Evolutionary conservation across 2,797 vertebrate species (phyloP).

Genomic region (Lithobates sylvaticus): DNA sequence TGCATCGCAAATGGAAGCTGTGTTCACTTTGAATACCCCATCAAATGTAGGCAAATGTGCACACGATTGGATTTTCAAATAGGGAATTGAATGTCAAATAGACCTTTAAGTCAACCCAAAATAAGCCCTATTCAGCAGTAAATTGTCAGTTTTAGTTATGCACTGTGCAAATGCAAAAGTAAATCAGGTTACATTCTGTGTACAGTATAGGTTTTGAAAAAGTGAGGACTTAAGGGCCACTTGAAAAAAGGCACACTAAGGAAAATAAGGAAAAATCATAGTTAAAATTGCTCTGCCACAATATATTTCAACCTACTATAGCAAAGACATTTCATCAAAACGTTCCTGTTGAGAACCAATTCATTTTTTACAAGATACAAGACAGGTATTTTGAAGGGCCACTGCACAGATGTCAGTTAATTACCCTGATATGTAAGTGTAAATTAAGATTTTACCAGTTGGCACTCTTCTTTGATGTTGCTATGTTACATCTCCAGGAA

Average conservation of each 20-base stretch:
- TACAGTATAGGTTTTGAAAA: no score
- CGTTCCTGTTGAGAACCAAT: conserved; percentile 29
- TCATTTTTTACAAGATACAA: conserved; percentile 11
- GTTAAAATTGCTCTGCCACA: not conserved
- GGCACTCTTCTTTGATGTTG: conserved; percentile 28
- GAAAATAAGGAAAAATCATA: not conserved
- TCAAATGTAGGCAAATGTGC: no score
- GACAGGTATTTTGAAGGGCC: conserved; percentile 32
- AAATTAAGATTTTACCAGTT: conserved; percentile 29
- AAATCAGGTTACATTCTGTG: no score
- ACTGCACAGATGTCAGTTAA: conserved; percentile 40
- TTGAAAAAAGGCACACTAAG: not conserved
- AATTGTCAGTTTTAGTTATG: no score
- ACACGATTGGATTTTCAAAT: no score
- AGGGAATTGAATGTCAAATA: no score
- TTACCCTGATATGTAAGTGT: conserved; percentile 37
- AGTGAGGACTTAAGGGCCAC: not conserved
- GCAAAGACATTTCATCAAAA: not conserved
- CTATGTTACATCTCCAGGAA: conserved; percentile 17
- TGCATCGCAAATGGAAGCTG: no score
- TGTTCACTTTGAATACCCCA: no score
- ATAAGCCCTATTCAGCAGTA: not conserved
- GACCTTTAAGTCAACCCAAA: no score
- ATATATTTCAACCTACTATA: conserved; percentile 2
- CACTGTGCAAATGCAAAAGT: no score